Evolutionary conservation across 2,797 vertebrate species (phyloP).

Genomic region (Pogonophryne albipinna): DNA sequence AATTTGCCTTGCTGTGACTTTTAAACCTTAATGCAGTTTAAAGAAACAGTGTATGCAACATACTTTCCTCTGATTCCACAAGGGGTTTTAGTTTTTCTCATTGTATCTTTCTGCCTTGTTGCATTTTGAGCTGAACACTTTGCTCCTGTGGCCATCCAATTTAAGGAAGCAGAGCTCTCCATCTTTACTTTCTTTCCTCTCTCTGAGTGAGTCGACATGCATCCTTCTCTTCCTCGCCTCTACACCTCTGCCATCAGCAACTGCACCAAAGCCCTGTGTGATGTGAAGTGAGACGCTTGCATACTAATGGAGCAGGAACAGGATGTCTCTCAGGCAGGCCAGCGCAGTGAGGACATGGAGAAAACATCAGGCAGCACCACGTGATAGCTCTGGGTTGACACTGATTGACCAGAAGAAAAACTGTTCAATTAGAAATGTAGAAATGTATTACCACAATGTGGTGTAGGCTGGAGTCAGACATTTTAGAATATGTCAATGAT

Average conservation of each 20-base stretch:
- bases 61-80: constrained; percentile 25
- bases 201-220: constrained; percentile 66
- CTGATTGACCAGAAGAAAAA: constrained; percentile 14
- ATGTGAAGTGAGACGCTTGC: constrained; percentile 78
- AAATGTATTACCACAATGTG: not conserved
- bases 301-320: constrained; percentile 79
- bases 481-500: not conserved
- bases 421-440: constrained; percentile 2
- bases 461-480: not conserved
- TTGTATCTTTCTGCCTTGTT: constrained; percentile 22
- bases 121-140: constrained; percentile 28
- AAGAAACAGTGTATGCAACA: constrained; percentile 24
- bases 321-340: constrained; percentile 70
- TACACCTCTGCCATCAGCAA: constrained; percentile 80
- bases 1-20: constrained; percentile 43
- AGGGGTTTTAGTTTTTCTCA: constrained; percentile 14
- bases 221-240: constrained; percentile 61
- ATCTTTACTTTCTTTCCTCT: constrained; percentile 43
- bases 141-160: constrained; percentile 31
- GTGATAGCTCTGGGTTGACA: constrained; percentile 17
- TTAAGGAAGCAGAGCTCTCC: constrained; percentile 39
- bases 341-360: constrained; percentile 62
- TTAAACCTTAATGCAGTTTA: constrained; percentile 41
- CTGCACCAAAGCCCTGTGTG: constrained; percentile 82
- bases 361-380: constrained; percentile 65